Evolutionary conservation across 1,140 invertebrate genomes (phyloP), one percentile per base, ranked within the genome.

Genomic region (Drosophila eugracilis): DNA sequence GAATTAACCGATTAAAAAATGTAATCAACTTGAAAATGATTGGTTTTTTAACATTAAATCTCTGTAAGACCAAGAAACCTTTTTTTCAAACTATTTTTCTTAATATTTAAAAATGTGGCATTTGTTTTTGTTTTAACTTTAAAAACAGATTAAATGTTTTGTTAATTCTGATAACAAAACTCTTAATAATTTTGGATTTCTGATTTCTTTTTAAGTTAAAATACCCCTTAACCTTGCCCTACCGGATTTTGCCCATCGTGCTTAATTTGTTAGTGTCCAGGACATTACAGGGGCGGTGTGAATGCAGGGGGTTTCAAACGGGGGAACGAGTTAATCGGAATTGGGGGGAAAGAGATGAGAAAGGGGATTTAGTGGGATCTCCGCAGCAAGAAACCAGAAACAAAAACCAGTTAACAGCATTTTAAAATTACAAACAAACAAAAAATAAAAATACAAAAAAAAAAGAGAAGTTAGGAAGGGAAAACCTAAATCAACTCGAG

Each of bases 391-490:
- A 48, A 55, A 74, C 39, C 15, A 41, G 19, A 48, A 55, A 70
- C 49, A 57, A 65, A 37, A 63, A 66, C 34, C 41, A 72, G 72
- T 73, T 80, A 73, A 65, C 71, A 75, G 66, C 75, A 76, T 66
- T 83, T 84, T 66, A 72, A 84, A 79, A 85, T 79, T 62, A 75
- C 80, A 67, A 79, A 81, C 69, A 67, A 85, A 84, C 73, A 67
- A 83, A 84, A 28, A 52, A n/a, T n/a, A n/a, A n/a, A n/a, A n/a
- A n/a, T n/a, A n/a, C n/a, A n/a, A n/a, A n/a, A n/a, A n/a, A n/a
- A n/a, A n/a, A n/a, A n/a, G n/a, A n/a, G n/a, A n/a, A n/a, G n/a
- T n/a, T n/a, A n/a, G n/a, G 24, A 15, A 26, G 41, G 22, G 22
- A 62, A 71, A 73, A 72, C 74, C 65, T 67, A 85, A 85, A 84